Percentiles rank a stretch among this genome's conserved stretches.
Conservation (phyloP, 2,797 vertebrate species). For the Lophius americanus region DNA sequence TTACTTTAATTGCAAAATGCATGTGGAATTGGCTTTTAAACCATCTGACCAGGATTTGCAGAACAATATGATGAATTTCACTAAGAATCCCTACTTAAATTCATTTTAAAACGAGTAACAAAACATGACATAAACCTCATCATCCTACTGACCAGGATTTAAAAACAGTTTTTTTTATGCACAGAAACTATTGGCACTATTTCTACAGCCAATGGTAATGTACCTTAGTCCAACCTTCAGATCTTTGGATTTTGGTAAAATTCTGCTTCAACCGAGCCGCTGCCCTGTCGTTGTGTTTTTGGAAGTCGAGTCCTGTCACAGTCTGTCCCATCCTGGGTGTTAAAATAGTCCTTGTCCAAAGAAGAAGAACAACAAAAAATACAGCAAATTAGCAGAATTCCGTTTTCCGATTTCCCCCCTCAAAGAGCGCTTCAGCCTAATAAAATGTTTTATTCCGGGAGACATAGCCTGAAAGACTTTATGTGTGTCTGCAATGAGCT, state of each 20-base stretch:
- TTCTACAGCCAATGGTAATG: neutral
- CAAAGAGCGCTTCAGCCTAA: slow-evolving; percentile 47
- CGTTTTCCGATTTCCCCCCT: slow-evolving; percentile 8
- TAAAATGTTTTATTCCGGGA: slow-evolving; percentile 67
- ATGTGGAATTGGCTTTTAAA: no score
- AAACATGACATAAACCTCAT: no score
- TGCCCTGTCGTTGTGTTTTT: neutral
- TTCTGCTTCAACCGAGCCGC: no score
- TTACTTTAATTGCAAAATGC: no score
- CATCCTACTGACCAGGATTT: no score
- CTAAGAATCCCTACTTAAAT: no score
- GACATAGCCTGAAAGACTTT: slow-evolving; percentile 70
- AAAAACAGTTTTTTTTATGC: neutral
- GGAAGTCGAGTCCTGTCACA: slow-evolving; percentile 10
- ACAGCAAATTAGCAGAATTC: slow-evolving; percentile 21
- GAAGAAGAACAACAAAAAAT: slow-evolving; percentile 5
- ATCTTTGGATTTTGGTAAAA: neutral
- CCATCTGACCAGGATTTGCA: no score
- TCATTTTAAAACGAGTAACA: no score
- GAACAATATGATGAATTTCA: no score
- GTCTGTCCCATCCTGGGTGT: neutral
- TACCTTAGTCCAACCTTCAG: neutral
- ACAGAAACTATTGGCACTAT: neutral
- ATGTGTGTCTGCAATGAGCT: slow-evolving; percentile 70
- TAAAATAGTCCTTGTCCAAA: slow-evolving; percentile 9